phyloP scores from a whole-genome alignment of 2,888 invertebrate genomes.

The Leuctra nigra region DNA sequence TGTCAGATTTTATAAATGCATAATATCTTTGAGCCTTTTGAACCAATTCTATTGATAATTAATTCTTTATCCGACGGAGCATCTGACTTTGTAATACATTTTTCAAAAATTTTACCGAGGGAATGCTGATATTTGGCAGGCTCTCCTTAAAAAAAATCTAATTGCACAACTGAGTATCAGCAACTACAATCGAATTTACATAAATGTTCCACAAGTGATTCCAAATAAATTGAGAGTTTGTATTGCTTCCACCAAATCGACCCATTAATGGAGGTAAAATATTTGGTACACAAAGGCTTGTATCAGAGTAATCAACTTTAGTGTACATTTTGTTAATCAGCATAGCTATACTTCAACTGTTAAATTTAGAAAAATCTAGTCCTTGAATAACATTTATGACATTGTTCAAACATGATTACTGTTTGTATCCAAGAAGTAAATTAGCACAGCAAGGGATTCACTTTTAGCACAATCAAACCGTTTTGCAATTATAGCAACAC shows the following conservation, averaged over 20 bases:
- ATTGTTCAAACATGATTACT: constrained; percentile 2
- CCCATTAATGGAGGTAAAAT: constrained; percentile 18
- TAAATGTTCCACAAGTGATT: constrained; percentile 20
- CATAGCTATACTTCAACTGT: neutral
- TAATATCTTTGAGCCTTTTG: constrained; percentile 21
- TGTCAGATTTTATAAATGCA: constrained; percentile 14
- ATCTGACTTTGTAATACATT: constrained; percentile 11
- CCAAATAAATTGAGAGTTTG: constrained; percentile 15
- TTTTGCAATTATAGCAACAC: constrained; percentile 20
- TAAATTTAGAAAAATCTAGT: constrained; percentile 10
- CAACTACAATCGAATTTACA: constrained; percentile 20
- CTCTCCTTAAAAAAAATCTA: constrained; percentile 25
- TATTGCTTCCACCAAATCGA: constrained; percentile 13
- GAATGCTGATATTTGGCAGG: constrained; percentile 27
- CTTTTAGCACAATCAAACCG: neutral
- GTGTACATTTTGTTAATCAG: constrained; percentile 19
- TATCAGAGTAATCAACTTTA: constrained; percentile 9
- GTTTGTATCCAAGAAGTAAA: constrained; percentile 14
- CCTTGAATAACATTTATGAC: constrained; percentile 16
- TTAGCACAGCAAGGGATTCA: constrained; percentile 18
- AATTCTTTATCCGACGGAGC: neutral
- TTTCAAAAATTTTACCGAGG: constrained; percentile 26
- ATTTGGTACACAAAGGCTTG: constrained; percentile 5
- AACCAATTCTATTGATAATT: neutral
- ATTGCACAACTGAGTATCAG: constrained; percentile 24